phyloP scores from a whole-genome alignment of 2,888 invertebrate genomes.

The Cephus sareptanus region DNA sequence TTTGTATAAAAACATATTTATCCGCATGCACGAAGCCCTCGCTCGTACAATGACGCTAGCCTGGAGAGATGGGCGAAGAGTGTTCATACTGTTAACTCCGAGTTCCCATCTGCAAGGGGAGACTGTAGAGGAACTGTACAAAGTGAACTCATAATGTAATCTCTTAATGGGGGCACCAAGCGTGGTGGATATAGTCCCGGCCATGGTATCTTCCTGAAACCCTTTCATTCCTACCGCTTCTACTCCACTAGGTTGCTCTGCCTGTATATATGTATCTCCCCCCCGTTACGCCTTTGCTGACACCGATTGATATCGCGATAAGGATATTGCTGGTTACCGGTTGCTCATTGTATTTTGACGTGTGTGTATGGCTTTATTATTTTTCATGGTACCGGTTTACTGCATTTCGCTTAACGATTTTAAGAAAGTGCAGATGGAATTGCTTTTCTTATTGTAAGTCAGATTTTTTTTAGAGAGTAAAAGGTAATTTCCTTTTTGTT shows the following conservation, averaged over 20 bases:
- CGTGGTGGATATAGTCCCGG: slow-evolving; percentile 28
- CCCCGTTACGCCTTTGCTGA: neutral
- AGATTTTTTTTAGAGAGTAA: neutral
- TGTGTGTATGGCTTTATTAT: neutral
- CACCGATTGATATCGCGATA: neutral
- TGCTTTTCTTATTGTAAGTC: neutral
- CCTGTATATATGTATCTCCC: neutral
- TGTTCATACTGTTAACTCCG: slow-evolving; percentile 39
- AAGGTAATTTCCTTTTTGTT: neutral
- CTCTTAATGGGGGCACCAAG: slow-evolving; percentile 56
- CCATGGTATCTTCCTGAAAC: slow-evolving; percentile 14
- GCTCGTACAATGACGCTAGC: slow-evolving; percentile 41
- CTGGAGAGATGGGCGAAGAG: slow-evolving; percentile 13
- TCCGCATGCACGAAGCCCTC: slow-evolving; percentile 45
- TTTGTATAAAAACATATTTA: slow-evolving; percentile 49
- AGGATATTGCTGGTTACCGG: neutral
- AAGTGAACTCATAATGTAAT: slow-evolving; percentile 57
- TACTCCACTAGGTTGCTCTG: neutral
- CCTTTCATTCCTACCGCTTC: neutral
- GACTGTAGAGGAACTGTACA: slow-evolving; percentile 33
- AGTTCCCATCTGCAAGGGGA: slow-evolving; percentile 31
- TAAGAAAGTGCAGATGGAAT: neutral
- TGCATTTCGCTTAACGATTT: neutral
- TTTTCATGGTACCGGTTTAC: neutral
- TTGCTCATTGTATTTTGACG: neutral